These are phyloP conservation scores for Coendou prehensilis DNA, from an alignment of 2,797 vertebrate species.

Conservation along the genomic window DNA sequence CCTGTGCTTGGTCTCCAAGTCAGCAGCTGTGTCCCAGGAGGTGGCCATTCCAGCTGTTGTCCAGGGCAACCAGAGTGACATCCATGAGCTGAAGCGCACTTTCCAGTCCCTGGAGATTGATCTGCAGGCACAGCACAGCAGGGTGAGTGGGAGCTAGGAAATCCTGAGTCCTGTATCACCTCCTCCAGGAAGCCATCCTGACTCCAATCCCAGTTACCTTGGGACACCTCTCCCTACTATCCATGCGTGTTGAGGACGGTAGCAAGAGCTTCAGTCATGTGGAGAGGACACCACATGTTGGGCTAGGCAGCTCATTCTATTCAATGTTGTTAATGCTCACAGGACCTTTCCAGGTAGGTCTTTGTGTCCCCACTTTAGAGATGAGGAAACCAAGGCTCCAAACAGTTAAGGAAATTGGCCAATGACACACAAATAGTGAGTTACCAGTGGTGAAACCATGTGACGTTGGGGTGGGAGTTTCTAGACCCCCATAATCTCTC, in stretches of 20 bases:
- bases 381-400: neutral
- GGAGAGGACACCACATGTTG: no score
- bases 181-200: neutral
- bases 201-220: neutral
- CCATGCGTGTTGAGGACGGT: neutral
- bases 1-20: conserved; percentile 87
- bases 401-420: neutral
- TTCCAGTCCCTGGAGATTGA: conserved; percentile 97
- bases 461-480: neutral
- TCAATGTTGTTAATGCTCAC: neutral
- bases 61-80: conserved; percentile 92
- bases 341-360: neutral
- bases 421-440: neutral
- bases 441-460: neutral
- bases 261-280: neutral
- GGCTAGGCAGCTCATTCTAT: neutral
- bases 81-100: conserved; percentile 93
- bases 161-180: neutral
- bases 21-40: conserved; percentile 87
- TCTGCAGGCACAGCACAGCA: conserved; percentile 95
- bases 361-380: neutral
- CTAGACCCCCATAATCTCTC: neutral
- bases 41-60: conserved; percentile 89
- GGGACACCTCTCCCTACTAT: neutral
- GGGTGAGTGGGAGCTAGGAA: conserved; percentile 90